phyloP scores from a whole-genome alignment of 2,888 invertebrate genomes.

The Lapara coniferarum region DNA sequence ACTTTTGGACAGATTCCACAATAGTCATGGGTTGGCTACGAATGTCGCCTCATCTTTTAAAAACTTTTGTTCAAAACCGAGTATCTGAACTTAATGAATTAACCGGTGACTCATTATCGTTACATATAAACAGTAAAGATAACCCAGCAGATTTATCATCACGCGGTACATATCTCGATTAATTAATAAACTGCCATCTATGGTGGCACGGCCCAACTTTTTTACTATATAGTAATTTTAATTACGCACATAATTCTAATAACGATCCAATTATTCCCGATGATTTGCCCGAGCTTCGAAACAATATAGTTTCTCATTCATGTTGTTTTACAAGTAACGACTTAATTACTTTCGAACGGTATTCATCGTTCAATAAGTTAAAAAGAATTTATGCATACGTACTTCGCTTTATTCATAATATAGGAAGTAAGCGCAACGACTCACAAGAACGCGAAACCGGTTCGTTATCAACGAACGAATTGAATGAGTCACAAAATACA shows the following conservation, averaged over 20 bases:
- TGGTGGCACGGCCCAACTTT: not conserved
- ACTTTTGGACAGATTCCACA: too few relatives aligned
- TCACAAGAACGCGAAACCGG: too few relatives aligned
- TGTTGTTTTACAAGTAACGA: too few relatives aligned
- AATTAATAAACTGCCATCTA: not conserved
- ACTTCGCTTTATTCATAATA: not conserved
- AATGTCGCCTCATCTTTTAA: slow-evolving; percentile 23
- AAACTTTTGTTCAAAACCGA: slow-evolving; percentile 27
- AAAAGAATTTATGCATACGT: not conserved
- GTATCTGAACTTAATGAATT: slow-evolving; percentile 24
- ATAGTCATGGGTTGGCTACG: too few relatives aligned
- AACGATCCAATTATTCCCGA: not conserved
- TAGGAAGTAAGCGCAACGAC: not conserved
- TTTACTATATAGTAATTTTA: not conserved
- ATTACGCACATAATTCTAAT: not conserved
- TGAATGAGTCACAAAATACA: too few relatives aligned
- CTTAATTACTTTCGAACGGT: too few relatives aligned
- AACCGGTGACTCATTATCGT: slow-evolving; percentile 3
- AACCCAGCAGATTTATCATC: slow-evolving; percentile 18
- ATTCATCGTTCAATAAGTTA: not conserved
- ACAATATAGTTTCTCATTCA: too few relatives aligned
- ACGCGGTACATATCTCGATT: not conserved
- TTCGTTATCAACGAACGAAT: too few relatives aligned
- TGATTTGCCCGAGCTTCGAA: too few relatives aligned
- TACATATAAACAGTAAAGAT: not conserved